Percentiles rank a stretch among this genome's conserved stretches.
Evolutionary conservation across 1,140 invertebrate genomes (phyloP).

Genomic region (Aricia agestis): DNA sequence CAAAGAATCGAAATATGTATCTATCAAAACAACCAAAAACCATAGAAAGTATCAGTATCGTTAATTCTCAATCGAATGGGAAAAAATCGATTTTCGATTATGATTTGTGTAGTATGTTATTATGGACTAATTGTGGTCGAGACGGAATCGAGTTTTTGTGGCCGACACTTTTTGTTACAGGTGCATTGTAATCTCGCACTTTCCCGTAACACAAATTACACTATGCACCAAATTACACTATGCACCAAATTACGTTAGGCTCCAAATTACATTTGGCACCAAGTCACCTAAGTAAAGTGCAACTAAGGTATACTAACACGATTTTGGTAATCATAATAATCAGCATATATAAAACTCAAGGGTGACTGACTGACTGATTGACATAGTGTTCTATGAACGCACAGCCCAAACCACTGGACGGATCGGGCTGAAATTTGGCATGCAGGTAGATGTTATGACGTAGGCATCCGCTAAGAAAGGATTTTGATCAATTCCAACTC

Average conservation of each 20-base stretch:
- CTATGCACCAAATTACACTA: neutral
- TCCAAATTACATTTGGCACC: neutral
- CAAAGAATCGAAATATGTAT: no score
- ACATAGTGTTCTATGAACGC: no score
- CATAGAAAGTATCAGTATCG: neutral
- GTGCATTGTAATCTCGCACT: constrained; percentile 13
- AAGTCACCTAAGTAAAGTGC: no score
- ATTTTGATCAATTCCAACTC: no score
- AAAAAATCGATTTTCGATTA: constrained; percentile 15
- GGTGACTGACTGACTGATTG: no score
- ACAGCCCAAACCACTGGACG: no score
- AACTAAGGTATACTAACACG: no score
- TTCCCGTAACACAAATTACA: constrained; percentile 2
- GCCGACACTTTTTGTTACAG: constrained; percentile 6
- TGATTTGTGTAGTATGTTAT: constrained; percentile 9
- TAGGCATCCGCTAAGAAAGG: no score
- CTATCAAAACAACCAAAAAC: neutral
- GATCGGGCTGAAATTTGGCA: no score
- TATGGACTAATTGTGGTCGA: constrained; percentile 11
- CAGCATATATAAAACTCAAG: no score
- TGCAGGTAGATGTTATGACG: no score
- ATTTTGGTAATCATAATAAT: no score
- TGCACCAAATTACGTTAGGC: neutral
- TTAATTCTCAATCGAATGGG: neutral
- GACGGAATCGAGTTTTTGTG: constrained; percentile 11